These are phyloP conservation scores for Mnemiopsis leidyi DNA, from an alignment of 37 sponge, comb jelly and placozoan species.

Conservation along the genomic window DNA sequence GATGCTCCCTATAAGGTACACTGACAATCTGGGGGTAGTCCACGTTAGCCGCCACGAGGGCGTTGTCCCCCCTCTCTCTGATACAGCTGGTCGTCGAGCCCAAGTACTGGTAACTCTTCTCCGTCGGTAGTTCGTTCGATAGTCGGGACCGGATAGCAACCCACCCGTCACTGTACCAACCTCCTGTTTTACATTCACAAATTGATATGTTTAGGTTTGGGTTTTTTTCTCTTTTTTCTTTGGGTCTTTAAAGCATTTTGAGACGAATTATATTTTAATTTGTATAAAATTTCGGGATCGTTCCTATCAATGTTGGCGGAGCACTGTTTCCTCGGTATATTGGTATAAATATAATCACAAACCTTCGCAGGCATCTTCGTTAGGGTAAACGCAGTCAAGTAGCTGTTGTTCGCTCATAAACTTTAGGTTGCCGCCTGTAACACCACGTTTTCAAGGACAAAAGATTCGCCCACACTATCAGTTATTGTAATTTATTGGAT, in stretches of 20 bases:
- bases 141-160: background rate
- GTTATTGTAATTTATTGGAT: too few relatives aligned
- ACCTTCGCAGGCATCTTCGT: background rate
- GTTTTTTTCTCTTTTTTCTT: too few relatives aligned
- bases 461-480: too few relatives aligned
- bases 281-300: too few relatives aligned
- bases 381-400: background rate
- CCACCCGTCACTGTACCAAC: slow-evolving; percentile 3
- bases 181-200: too few relatives aligned
- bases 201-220: too few relatives aligned
- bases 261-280: too few relatives aligned
- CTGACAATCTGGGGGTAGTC: background rate
- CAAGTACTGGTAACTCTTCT: background rate
- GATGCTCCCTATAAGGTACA: background rate
- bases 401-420: slow-evolving; percentile 30
- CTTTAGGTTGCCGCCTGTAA: background rate
- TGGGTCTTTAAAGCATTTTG: too few relatives aligned
- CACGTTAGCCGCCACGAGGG: slow-evolving; percentile 3
- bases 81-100: background rate
- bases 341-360: too few relatives aligned
- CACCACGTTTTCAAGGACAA: too few relatives aligned
- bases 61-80: background rate
- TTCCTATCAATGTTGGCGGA: too few relatives aligned
- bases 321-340: too few relatives aligned
- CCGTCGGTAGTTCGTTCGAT: background rate